Evolutionary conservation across 1,140 invertebrate species (phyloP).

Genomic region (Heliconius congener): DNA sequence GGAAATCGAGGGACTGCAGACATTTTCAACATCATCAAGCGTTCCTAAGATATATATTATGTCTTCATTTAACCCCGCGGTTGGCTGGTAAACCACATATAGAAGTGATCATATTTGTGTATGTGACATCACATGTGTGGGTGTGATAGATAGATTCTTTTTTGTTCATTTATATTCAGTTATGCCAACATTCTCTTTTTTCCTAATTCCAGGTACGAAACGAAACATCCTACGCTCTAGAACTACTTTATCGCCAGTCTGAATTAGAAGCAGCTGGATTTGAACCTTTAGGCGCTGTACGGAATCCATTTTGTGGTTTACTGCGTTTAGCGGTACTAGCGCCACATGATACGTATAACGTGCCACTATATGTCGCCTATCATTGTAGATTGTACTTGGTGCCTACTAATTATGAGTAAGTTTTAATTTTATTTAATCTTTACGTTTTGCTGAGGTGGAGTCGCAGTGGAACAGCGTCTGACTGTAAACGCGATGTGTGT

Average conservation of each 20-base stretch:
- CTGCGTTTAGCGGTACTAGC: constrained; percentile 88
- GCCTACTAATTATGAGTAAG: constrained; percentile 84
- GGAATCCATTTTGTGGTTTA: constrained; percentile 89
- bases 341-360: constrained; percentile 87
- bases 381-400: constrained; percentile 89
- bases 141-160: too few species aligned
- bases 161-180: too few species aligned
- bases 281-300: constrained; percentile 84
- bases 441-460: not conserved
- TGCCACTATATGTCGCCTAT: constrained; percentile 90
- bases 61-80: too few species aligned
- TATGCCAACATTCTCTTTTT: not conserved
- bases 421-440: constrained; percentile 11
- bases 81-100: too few species aligned
- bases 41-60: too few species aligned
- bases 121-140: too few species aligned
- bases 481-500: too few species aligned
- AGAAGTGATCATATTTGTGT: too few species aligned
- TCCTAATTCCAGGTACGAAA: constrained; percentile 85
- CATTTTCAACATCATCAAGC: too few species aligned
- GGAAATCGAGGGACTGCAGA: too few species aligned
- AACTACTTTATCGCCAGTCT: constrained; percentile 87
- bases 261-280: constrained; percentile 84
- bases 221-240: constrained; percentile 88
- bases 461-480: not conserved